Evolutionary conservation across 2,113 vertebrate species (phyloP), one percentile per base, ranked within the genome.

Genomic region (Dromaius novaehollandiae): DNA sequence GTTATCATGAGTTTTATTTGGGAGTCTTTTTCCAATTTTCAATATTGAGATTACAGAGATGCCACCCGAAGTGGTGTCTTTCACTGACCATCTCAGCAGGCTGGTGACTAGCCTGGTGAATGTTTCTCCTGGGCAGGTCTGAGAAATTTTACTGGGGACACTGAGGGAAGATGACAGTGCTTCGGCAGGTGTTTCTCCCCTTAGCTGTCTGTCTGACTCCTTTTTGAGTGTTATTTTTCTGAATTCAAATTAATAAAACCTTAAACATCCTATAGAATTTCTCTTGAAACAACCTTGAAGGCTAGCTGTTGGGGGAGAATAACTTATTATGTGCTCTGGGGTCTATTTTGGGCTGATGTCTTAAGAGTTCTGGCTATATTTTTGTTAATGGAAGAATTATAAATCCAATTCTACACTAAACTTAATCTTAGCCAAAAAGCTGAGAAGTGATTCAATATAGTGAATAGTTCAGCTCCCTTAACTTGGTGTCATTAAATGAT

Each of bases 351-450:
- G 66, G 92, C 40, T 22, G 50, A 40, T 58, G 60, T 71, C 53
- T 75, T 60, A 66, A 61, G 42, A 96, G 9, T n/a, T 75, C 85
- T 78, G 68, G 55, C 71, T 42, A 3, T 68, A 65, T 70, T 93
- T 96, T 82, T 88, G 16, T 95, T 94, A 86, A 71, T 44, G 42
- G 85, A 70, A 87, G 74, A 65, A 42, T 51, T 90, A 71, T 40
- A 81, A 91, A 80, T 82, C 46, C n/a, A 44, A 10, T 81, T 89
- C 36, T 88, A 18, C 1, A 1, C 26, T 88, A 66, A 91, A 74
- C 50, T 85, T 90, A 66, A 94, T 74, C 50, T 85, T 82, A 30
- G 65, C 89, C 40, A 51, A 36, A 95, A 70, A 15, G 5, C 40
- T 50, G 79, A 32, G 55, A 80, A 63, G 50, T 80, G 79, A 69